Percentiles rank a stretch among this genome's conserved stretches.
Evolutionary conservation across 2,888 invertebrate genomes (phyloP).

Genomic region (Candidula unifasciata): DNA sequence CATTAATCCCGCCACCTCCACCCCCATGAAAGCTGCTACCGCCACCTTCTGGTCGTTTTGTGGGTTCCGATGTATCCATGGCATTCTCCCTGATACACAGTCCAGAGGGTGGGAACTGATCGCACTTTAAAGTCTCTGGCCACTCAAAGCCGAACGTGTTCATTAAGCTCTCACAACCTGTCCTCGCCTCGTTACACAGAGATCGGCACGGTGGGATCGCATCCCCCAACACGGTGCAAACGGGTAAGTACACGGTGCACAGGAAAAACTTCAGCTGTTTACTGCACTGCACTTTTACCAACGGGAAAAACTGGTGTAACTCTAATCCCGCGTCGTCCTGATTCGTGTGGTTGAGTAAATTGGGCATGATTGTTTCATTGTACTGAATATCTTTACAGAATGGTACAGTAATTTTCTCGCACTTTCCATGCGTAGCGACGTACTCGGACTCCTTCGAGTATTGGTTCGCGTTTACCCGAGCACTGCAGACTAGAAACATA

Average conservation of each 20-base stretch:
- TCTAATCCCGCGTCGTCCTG: slow-evolving; percentile 97
- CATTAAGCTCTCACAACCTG: slow-evolving; percentile 93
- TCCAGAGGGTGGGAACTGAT: slow-evolving; percentile 86
- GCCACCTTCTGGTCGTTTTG: slow-evolving; percentile 63
- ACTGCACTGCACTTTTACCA: slow-evolving; percentile 98
- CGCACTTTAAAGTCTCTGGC: slow-evolving; percentile 93
- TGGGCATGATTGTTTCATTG: slow-evolving; percentile 96
- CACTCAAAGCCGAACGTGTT: slow-evolving; percentile 90
- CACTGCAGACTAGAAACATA: slow-evolving; percentile 42
- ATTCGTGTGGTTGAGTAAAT: slow-evolving; percentile 96
- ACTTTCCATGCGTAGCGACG: slow-evolving; percentile 82
- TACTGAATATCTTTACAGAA: slow-evolving; percentile 98
- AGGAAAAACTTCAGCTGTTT: slow-evolving; percentile 96
- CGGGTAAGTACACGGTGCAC: slow-evolving; percentile 98
- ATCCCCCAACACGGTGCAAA: slow-evolving; percentile 94
- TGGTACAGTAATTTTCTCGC: slow-evolving; percentile 97
- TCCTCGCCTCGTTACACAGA: slow-evolving; percentile 92
- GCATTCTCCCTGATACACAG: slow-evolving; percentile 80
- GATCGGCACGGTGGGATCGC: slow-evolving; percentile 91
- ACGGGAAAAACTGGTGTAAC: slow-evolving; percentile 96
- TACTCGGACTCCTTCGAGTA: slow-evolving; percentile 54
- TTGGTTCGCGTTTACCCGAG: slow-evolving; percentile 37
- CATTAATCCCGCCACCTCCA: neutral
- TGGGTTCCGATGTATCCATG: slow-evolving; percentile 59
- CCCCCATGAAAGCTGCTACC: slow-evolving; percentile 39